phyloP scores from a whole-genome alignment of 2,113 vertebrate species.

The Phoenicopterus ruber region DNA sequence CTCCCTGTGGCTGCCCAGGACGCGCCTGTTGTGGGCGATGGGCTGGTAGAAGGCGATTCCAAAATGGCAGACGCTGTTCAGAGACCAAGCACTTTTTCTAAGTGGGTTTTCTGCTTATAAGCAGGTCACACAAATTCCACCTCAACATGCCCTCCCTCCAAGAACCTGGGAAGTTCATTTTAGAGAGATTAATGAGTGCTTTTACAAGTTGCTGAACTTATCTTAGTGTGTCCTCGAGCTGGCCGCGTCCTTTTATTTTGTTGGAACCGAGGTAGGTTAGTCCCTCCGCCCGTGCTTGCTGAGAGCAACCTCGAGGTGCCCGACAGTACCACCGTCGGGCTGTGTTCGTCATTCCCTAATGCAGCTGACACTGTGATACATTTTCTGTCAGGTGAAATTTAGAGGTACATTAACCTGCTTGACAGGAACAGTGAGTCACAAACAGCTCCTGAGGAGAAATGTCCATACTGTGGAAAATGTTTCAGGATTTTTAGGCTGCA shows the following conservation, averaged over 20 bases:
- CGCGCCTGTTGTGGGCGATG: fast-evolving
- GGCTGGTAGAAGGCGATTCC: not conserved
- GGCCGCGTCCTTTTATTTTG: not conserved
- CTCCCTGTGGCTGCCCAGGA: not conserved
- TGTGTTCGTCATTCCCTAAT: not conserved
- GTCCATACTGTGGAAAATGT: not conserved
- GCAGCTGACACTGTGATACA: conserved; percentile 19
- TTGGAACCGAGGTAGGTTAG: not conserved
- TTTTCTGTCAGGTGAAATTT: conserved; percentile 46
- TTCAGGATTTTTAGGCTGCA: not conserved
- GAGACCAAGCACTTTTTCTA: not conserved
- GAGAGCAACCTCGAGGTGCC: not conserved
- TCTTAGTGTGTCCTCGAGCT: not conserved
- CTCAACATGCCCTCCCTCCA: not conserved
- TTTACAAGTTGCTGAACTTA: conserved; percentile 4
- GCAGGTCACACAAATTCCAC: not conserved
- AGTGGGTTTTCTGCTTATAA: not conserved
- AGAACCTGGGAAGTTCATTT: not conserved
- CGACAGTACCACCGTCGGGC: fast-evolving
- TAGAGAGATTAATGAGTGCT: not conserved
- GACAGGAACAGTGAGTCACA: conserved; percentile 20
- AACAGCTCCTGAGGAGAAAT: conserved; percentile 1
- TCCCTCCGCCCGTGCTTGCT: not conserved
- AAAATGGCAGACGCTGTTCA: not conserved
- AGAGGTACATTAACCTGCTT: conserved; percentile 40